Percentiles rank a stretch among this genome's conserved stretches.
Evolutionary conservation across 2,113 vertebrate genomes (phyloP).

Genomic region (Oncorhynchus kisutch): DNA sequence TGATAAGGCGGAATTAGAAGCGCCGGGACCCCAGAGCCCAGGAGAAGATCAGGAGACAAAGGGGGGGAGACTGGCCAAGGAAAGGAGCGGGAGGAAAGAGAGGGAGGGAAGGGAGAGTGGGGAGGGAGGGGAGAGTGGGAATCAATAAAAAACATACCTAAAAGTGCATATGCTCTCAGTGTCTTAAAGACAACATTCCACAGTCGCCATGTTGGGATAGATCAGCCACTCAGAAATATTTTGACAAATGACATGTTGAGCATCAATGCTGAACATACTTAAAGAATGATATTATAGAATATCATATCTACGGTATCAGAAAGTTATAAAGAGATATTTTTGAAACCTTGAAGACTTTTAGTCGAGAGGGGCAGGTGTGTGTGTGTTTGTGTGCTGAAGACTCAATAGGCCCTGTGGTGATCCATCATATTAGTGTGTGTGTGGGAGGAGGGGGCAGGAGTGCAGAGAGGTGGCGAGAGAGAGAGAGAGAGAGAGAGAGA

Average conservation of each 20-base stretch:
- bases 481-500: neutral
- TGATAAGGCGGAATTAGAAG: conserved; percentile 91
- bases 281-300: no score
- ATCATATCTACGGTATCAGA: no score
- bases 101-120: conserved; percentile 23
- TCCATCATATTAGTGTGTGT: conserved; percentile 17
- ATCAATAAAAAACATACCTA: conserved; percentile 47
- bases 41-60: conserved; percentile 54
- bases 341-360: no score
- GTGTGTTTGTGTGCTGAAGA: conserved; percentile 1
- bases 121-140: conserved; percentile 35
- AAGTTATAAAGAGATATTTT: no score
- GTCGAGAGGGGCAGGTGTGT: no score
- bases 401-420: conserved; percentile 15
- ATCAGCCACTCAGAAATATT: no score
- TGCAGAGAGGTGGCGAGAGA: neutral
- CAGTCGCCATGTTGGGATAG: neutral
- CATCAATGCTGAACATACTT: no score
- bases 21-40: conserved; percentile 81
- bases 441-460: neutral
- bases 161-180: conserved; percentile 46
- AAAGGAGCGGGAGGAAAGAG: conserved; percentile 27
- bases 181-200: conserved; percentile 27
- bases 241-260: no score
- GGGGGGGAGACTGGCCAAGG: conserved; percentile 8